Percentiles rank a stretch among this genome's conserved stretches.
These are phyloP conservation scores for Choristoneura rosaceana DNA, from an alignment of 2,888 invertebrate genomes.

Conservation along the genomic window DNA sequence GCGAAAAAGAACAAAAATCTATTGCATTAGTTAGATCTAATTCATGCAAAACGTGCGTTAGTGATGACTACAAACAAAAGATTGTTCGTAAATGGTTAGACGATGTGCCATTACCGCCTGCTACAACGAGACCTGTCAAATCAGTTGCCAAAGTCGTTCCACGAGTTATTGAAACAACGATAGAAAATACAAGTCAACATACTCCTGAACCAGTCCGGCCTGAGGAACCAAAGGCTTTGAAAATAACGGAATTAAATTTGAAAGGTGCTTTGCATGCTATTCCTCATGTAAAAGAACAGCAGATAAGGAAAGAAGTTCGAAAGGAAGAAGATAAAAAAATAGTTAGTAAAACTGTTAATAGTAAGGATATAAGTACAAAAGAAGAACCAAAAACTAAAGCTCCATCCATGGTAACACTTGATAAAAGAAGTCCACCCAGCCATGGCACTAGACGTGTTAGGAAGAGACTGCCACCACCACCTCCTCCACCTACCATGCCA, in stretches of 20 bases:
- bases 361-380: conserved; percentile 32
- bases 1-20: conserved; percentile 61
- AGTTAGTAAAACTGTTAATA: conserved; percentile 32
- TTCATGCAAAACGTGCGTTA: conserved; percentile 85
- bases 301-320: conserved; percentile 45
- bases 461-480: conserved; percentile 78
- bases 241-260: conserved; percentile 31
- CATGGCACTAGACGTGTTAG: conserved; percentile 70
- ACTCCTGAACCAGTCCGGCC: conserved; percentile 52
- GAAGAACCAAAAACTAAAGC: conserved; percentile 32
- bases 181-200: conserved; percentile 51
- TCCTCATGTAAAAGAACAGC: conserved; percentile 33
- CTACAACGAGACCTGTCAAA: conserved; percentile 60
- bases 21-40: conserved; percentile 73
- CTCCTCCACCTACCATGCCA: conserved; percentile 67
- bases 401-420: conserved; percentile 40
- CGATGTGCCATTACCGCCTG: conserved; percentile 84
- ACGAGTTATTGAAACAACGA: conserved; percentile 65
- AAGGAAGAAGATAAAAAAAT: conserved; percentile 41
- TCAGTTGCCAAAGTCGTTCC: conserved; percentile 78
- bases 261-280: conserved; percentile 31
- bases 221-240: conserved; percentile 48
- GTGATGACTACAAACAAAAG: conserved; percentile 89
- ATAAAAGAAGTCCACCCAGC: conserved; percentile 62
- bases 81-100: conserved; percentile 93